Evolutionary conservation across 2,888 invertebrate species (phyloP).

Genomic region (Seira musarum): DNA sequence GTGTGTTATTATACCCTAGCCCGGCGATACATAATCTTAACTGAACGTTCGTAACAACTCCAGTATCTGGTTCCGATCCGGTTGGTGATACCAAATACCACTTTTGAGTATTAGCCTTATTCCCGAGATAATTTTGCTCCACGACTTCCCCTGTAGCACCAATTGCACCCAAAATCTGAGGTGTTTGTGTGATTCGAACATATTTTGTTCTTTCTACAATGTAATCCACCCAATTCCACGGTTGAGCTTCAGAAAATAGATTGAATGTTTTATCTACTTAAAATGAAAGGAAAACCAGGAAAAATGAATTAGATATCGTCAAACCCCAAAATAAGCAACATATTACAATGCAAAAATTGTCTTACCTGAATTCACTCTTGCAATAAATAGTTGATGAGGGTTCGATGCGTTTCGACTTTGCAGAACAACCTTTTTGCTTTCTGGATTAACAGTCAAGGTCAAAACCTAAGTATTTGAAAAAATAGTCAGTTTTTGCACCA

Average conservation of each 20-base stretch:
- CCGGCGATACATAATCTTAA: slow-evolving; percentile 27
- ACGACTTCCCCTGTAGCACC: slow-evolving; percentile 34
- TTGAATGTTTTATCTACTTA: slow-evolving; percentile 46
- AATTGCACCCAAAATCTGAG: slow-evolving; percentile 41
- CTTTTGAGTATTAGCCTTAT: slow-evolving; percentile 6
- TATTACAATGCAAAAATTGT: too few relatives aligned
- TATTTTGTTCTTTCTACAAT: slow-evolving; percentile 41
- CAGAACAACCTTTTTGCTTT: slow-evolving; percentile 19
- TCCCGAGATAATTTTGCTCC: slow-evolving; percentile 4
- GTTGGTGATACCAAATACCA: slow-evolving; percentile 14
- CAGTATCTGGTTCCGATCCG: slow-evolving; percentile 32
- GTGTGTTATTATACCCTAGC: slow-evolving; percentile 33
- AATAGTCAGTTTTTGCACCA: too few relatives aligned
- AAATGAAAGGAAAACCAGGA: too few relatives aligned
- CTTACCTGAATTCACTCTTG: slow-evolving; percentile 33
- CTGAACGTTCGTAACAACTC: slow-evolving; percentile 35
- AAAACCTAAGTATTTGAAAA: too few relatives aligned
- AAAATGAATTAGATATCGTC: background rate
- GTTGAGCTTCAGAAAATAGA: slow-evolving; percentile 40
- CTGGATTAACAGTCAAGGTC: slow-evolving; percentile 31
- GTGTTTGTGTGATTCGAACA: slow-evolving; percentile 24
- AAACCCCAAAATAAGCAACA: background rate
- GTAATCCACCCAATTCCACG: slow-evolving; percentile 50
- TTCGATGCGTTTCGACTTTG: background rate
- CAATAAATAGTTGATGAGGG: slow-evolving; percentile 32